These are phyloP conservation scores for Strix aluco DNA, from an alignment of 2,113 vertebrate species.

Conservation along the genomic window DNA sequence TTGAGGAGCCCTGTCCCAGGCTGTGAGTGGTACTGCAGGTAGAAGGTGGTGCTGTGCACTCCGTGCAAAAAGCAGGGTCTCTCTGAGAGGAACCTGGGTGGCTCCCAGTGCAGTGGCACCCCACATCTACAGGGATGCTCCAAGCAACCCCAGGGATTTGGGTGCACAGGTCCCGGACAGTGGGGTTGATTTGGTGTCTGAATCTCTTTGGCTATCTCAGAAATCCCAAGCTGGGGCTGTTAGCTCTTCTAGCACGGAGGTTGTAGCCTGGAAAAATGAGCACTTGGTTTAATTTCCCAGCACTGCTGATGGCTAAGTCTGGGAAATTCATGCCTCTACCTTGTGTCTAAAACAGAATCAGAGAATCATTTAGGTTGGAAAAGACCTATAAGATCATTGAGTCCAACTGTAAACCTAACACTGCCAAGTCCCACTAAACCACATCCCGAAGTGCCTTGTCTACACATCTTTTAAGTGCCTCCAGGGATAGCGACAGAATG, in stretches of 20 bases:
- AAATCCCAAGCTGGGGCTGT: background rate
- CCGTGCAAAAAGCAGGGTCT: background rate
- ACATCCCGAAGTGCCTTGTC: too few relatives aligned
- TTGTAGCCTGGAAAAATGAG: background rate
- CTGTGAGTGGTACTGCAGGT: background rate
- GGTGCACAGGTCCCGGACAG: background rate
- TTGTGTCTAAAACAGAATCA: background rate
- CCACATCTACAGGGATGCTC: background rate
- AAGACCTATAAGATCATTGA: background rate
- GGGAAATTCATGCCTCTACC: background rate
- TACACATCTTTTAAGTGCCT: background rate
- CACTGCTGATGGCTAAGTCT: background rate
- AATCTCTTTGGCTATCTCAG: background rate
- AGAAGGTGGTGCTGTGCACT: background rate
- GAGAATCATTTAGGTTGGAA: background rate
- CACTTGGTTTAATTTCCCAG: background rate
- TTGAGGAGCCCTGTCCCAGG: background rate
- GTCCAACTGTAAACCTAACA: background rate
- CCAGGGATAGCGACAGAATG: background rate
- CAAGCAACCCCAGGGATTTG: background rate
- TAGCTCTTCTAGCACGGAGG: background rate
- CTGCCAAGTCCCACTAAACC: background rate
- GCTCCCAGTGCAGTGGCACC: background rate
- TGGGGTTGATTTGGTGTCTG: background rate
- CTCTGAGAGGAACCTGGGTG: background rate